A percentile compares a stretch with the other conserved stretches of the same genome.
Conservation (phyloP, 2,888 invertebrate species). For the Erebia epiphron region DNA sequence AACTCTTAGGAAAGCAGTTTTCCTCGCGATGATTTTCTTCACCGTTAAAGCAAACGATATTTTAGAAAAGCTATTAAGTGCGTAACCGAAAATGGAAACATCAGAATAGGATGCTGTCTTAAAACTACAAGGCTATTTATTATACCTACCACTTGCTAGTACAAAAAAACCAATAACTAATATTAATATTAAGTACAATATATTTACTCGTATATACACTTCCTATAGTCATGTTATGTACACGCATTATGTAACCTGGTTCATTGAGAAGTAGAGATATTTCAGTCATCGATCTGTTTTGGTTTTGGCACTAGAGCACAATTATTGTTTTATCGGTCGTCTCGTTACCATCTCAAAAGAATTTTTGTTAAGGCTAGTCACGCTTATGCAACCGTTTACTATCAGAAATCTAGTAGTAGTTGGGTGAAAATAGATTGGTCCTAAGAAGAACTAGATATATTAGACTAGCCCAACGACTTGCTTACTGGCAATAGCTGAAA, state of each 20-base stretch:
- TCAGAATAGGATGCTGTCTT: too few species aligned
- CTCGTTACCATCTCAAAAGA: constrained; percentile 52
- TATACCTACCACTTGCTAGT: too few species aligned
- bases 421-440: neutral
- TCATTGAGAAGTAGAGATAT: constrained; percentile 29
- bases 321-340: constrained; percentile 40
- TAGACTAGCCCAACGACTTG: too few species aligned
- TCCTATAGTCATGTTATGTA: constrained; percentile 7
- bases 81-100: too few species aligned
- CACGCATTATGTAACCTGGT: constrained; percentile 22
- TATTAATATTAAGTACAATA: neutral
- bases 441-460: too few species aligned
- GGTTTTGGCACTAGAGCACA: constrained; percentile 45
- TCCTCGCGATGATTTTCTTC: too few species aligned
- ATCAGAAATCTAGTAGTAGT: neutral
- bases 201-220: neutral
- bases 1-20: too few species aligned
- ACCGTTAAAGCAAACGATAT: too few species aligned
- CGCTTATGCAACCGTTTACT: constrained; percentile 49
- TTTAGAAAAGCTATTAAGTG: too few species aligned
- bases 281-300: constrained; percentile 40
- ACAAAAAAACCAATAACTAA: too few species aligned
- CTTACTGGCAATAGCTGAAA: too few species aligned
- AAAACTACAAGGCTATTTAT: too few species aligned
- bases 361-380: constrained; percentile 49